These are phyloP conservation scores for Microcebus jonahi DNA, from an alignment of 2,113 vertebrate species.

Conservation along the genomic window DNA sequence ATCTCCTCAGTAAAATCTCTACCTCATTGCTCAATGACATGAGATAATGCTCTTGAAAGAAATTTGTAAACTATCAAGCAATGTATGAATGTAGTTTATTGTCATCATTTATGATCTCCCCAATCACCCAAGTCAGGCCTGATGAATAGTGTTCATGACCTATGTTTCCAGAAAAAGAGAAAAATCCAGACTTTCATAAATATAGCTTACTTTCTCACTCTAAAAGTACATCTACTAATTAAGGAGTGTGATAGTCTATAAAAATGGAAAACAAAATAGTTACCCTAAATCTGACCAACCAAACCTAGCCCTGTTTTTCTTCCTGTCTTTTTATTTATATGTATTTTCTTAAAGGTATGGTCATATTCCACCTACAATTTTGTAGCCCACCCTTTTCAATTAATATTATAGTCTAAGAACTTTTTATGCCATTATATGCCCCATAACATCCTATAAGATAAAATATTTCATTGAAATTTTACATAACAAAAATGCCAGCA, in stretches of 20 bases:
- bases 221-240: neutral
- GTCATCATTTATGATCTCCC: neutral
- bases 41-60: neutral
- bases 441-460: slow-evolving; percentile 5
- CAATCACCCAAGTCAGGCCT: neutral
- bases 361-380: neutral
- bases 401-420: slow-evolving; percentile 25
- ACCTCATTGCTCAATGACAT: neutral
- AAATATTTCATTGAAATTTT: slow-evolving; percentile 51
- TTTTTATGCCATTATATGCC: neutral
- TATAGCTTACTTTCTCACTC: slow-evolving; percentile 19
- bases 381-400: neutral
- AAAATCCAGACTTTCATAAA: neutral
- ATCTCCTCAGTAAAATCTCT: slow-evolving; percentile 17
- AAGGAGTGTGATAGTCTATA: neutral
- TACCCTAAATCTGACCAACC: neutral
- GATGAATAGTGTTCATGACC: neutral
- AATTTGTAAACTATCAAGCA: neutral
- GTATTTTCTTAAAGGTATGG: neutral
- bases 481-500: slow-evolving; percentile 13
- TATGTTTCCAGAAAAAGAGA: neutral
- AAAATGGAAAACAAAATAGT: slow-evolving; percentile 39
- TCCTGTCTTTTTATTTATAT: neutral
- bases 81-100: neutral
- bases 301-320: neutral